Conservation (phyloP, 2,113 vertebrate genomes). For the Prunella himalayana region DNA sequence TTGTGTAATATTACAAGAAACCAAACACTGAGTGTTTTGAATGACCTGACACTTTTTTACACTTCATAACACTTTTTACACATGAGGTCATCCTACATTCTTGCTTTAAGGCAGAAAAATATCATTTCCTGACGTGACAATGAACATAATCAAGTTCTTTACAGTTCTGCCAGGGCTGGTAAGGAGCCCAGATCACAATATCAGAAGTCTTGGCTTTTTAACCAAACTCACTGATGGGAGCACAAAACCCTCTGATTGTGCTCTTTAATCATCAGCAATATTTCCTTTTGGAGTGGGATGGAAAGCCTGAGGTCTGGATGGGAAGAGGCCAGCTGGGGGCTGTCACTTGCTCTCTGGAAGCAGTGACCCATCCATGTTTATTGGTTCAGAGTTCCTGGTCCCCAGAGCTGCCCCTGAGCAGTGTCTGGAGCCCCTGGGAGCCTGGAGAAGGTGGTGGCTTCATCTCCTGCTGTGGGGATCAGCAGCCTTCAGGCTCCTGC, state of each 20-base stretch:
- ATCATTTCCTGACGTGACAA: constrained; percentile 19
- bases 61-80: neutral
- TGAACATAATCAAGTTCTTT: neutral
- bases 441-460: neutral
- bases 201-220: neutral
- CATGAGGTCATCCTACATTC: neutral
- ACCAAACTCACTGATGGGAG: neutral
- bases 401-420: neutral
- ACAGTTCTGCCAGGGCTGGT: neutral
- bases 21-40: neutral
- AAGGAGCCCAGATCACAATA: neutral
- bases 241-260: neutral
- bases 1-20: constrained; percentile 32
- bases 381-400: neutral
- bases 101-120: constrained; percentile 15
- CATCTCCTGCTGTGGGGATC: neutral
- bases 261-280: neutral
- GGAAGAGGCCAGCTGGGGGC: neutral
- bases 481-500: neutral
- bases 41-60: neutral
- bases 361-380: neutral
- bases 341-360: neutral
- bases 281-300: neutral
- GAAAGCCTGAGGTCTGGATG: neutral
- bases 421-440: neutral